Evolutionary conservation across 2,888 invertebrate genomes (phyloP), one percentile per base, ranked within the genome.

Genomic region (Argyresthia albistria): DNA sequence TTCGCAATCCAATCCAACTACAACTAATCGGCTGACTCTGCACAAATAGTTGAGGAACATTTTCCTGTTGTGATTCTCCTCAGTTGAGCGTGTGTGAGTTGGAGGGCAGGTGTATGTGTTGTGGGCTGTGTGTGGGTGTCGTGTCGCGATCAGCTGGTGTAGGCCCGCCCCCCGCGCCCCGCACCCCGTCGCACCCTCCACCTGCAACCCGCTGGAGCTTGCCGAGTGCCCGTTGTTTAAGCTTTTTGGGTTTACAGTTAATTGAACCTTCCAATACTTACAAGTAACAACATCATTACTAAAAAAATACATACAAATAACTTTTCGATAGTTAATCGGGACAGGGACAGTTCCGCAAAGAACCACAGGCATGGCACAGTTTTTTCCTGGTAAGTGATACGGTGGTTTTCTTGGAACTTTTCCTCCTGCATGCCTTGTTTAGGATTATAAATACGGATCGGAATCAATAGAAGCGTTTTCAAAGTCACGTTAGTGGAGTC

Each of bases 381-480:
- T 25, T 25, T 25, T 4, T 25, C 25, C 25, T 25, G 25, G 25
- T 4, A 6, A 25, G 25, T 25, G 2, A 25, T 25, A 4, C 25
- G 25, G 25, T 25, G 25, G 25, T 4, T 25, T 25, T 25, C 25
- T 25, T 25, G 25, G 25, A 25, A 6, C 25, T 25, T 25, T 25
- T 25, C 25, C 25, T 25, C 25, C 25, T 14, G n/a, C 43, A 43
- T 4, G 43, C 4, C 14, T 14, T 43, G n/a, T 43, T 14, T 3
- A 43, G n/a, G 11, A 35, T 35, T 35, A 46, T n/a, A n/a, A 46
- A 46, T 46, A 59, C 54, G 25, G 25, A 25, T 25, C 50, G 52
- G 56, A 67, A 70, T 71, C 69, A 60, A 70, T 71, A 68, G 59
- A 57, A 62, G 63, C 53, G 58, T 56, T 65, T 65, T 66, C 65